These are phyloP conservation scores for Ormyrus rosae DNA, from an alignment of 2,888 invertebrate genomes.

Conservation along the genomic window DNA sequence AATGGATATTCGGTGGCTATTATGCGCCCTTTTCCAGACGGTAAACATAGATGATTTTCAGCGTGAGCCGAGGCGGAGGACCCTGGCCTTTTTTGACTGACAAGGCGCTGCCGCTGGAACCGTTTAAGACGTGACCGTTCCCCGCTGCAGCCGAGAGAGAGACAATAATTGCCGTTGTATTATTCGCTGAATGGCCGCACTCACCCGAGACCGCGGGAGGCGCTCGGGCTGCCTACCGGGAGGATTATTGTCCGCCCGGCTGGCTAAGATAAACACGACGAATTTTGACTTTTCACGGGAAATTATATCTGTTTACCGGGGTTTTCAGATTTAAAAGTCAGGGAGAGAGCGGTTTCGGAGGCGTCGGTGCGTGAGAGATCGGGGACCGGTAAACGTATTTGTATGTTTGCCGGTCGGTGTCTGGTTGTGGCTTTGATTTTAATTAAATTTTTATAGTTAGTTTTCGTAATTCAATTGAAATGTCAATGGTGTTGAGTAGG, in stretches of 20 bases:
- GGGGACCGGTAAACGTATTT: not conserved
- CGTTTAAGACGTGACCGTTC: conserved; percentile 60
- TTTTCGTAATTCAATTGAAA: no score
- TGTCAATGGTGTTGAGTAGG: no score
- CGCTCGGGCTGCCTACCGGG: conserved; percentile 21
- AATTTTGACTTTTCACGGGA: conserved; percentile 36
- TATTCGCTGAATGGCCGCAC: conserved; percentile 38
- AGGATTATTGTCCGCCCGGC: conserved; percentile 41
- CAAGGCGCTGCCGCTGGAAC: conserved; percentile 59
- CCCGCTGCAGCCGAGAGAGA: conserved; percentile 1
- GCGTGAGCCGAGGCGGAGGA: not conserved
- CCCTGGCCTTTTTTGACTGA: conserved; percentile 64
- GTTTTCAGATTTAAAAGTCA: conserved; percentile 37
- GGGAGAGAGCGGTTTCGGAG: not conserved
- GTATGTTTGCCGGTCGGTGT: no score
- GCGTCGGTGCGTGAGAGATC: not conserved
- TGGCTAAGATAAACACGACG: conserved; percentile 40
- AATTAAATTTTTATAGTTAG: no score
- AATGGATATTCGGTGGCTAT: conserved; percentile 21
- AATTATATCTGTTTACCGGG: conserved; percentile 8
- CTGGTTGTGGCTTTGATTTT: no score
- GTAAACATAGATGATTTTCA: conserved; percentile 42
- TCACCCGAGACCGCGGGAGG: conserved; percentile 42
- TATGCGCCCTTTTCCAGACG: conserved; percentile 28
- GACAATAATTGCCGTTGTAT: conserved; percentile 52